Base-by-base conservation (phyloP, 2,888 invertebrate genomes). In the Piscicola geometra region DNA sequence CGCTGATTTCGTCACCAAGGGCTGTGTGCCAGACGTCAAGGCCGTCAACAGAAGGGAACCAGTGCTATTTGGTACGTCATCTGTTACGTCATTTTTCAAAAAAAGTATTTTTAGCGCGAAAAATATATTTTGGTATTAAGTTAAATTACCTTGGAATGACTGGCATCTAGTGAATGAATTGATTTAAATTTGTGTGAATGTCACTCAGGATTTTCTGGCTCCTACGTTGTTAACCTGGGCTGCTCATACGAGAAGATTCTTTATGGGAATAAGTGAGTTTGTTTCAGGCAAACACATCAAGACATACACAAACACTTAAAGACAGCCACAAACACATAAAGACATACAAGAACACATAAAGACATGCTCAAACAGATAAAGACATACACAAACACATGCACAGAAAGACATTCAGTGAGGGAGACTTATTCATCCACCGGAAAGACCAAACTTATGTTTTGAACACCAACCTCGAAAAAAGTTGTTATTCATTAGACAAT, bases 1-100 rank as follows among this genome's bases (percentile, higher is more conserved):
- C 33, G 88, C 90, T 79, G 87, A 89, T 35, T 78, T 71, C 69
- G 35, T 64, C 25, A 28, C 25, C 32, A 41, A 52, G n/a, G 47
- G 64, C 18, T n/a, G 21, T 32, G 68, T 78, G 21, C 68, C 71
- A n/a, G 21, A 41, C 0, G 77, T 80, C 5, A 74, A 76, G 67
- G 76, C 66, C 30, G 76, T 74, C n/a, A 80, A 80, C 71, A 47
- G 25, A 28, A 56, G 33, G 25, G 80, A 80, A 75, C 79, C 80
- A 18, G 77, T 80, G 21, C 30, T 80, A 21, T 75, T 75, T 67
- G 76, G 79, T 78, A 18, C 56, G 77, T 75, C 52, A 30, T 33
- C 36, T 41, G 5, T 41, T 9, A 41, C 41, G 5, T 41, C 41
- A 15, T 41, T 41, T n/a, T n/a, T n/a, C n/a, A n/a, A n/a, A n/a